phyloP scores from a whole-genome alignment of 2,113 vertebrate genomes.

The Bolborhynchus lineola region DNA sequence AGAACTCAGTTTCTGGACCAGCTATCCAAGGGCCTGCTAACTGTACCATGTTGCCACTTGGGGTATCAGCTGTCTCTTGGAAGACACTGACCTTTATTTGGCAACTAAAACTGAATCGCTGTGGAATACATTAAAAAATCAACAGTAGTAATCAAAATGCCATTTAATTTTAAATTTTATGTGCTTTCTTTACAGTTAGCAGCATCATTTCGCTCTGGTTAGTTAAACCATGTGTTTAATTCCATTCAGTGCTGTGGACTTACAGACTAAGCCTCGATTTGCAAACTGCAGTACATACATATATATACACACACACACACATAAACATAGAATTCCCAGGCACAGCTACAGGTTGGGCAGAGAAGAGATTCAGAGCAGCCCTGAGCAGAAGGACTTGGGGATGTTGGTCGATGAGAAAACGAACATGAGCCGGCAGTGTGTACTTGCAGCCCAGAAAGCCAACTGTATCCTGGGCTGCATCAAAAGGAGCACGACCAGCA shows the following conservation, averaged over 20 bases:
- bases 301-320: accelerated
- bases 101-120: neutral
- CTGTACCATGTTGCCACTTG: neutral
- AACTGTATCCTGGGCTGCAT: no score
- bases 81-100: neutral
- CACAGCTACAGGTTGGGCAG: no score
- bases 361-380: no score
- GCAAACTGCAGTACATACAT: neutral
- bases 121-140: neutral
- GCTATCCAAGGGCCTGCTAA: neutral
- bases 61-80: neutral
- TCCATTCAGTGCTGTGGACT: neutral
- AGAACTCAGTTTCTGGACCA: neutral
- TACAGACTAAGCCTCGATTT: accelerated
- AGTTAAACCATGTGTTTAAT: neutral
- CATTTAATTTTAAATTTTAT: neutral
- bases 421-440: no score
- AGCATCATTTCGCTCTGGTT: neutral
- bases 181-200: neutral
- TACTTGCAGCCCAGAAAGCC: no score
- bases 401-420: no score
- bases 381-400: no score
- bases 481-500: no score
- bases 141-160: neutral
- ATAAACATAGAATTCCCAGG: no score